Evolutionary conservation across 2,888 invertebrate species (phyloP), one percentile per base, ranked within the genome.

Genomic region (Diaphora mendica): DNA sequence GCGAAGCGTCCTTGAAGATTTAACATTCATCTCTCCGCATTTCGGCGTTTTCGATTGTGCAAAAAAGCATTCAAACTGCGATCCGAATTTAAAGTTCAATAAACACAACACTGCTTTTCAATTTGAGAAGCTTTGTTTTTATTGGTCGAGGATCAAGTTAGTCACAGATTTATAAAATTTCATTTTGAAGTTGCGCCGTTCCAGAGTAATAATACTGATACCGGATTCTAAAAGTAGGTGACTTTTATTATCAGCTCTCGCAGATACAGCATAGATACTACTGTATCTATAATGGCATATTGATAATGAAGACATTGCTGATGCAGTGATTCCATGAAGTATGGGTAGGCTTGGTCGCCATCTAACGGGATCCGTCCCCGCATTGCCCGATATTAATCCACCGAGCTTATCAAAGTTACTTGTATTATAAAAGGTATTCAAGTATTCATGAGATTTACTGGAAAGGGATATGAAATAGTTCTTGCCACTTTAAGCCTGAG

Each of bases 281-380:
- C 44, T 59, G 64, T 79, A 73, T 71, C 77, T 75, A 77, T 77
- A 67, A 74, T 74, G 68, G 74, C 66, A 42, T 70, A 75, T 66
- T 69, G 68, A 77, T 76, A 82, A 77, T 79, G 62, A 75, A 76
- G 78, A 77, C 71, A 73, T 76, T 77, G 78, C 77, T 80, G 79
- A 76, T 81, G 80, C 79, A 76, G 81, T 79, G 78, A 77, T 83
- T 81, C 80, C 74, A 76, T 73, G 79, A 84, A 85, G 77, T 83
- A 77, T 77, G 71, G 82, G 77, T 77, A 73, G 26, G 81, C 79
- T 74, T 79, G 76, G 68, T 65, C 72, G 64, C 71, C 59, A 74
- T 73, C 73, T 86, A 86, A 86, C 87, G 85, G 87, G 80, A 79
- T 71, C 64, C 68, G 69, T 71, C 74, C 72, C 72, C 77, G 78